These are phyloP conservation scores for Empis livida DNA, from an alignment of 2,888 invertebrate species.

Conservation along the genomic window DNA sequence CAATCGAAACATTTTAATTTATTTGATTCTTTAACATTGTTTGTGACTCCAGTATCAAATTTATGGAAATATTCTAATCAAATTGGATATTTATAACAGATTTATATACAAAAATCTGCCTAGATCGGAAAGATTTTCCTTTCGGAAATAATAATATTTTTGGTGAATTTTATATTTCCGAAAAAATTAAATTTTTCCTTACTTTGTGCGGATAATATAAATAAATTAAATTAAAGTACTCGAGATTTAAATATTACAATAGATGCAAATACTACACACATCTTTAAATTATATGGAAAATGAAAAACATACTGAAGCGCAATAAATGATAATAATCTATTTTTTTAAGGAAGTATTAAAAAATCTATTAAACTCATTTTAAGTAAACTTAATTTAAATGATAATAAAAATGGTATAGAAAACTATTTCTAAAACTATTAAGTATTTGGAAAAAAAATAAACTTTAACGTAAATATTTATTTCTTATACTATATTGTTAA, in stretches of 20 bases:
- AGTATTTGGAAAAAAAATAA: conserved; percentile 27
- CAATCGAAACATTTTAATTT: conserved; percentile 25
- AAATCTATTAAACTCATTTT: conserved; percentile 24
- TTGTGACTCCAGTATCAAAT: conserved; percentile 25
- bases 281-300: no score
- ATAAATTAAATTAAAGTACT: no score
- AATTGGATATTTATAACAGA: conserved; percentile 17
- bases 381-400: conserved; percentile 20
- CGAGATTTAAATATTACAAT: no score
- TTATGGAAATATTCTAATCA: conserved; percentile 19
- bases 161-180: no score
- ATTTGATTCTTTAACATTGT: conserved; percentile 24
- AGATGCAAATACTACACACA: no score
- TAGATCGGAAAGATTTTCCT: conserved; percentile 21
- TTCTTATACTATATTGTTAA: no score
- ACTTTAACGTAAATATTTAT: conserved; percentile 5
- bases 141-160: no score
- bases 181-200: no score
- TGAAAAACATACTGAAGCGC: no score
- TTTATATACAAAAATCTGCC: conserved; percentile 19
- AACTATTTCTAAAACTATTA: no score
- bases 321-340: no score
- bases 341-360: conserved; percentile 11
- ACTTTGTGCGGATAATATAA: no score
- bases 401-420: conserved; percentile 22